Evolutionary conservation across 1,140 invertebrate species (phyloP).

Genomic region (Drosophila orena): DNA sequence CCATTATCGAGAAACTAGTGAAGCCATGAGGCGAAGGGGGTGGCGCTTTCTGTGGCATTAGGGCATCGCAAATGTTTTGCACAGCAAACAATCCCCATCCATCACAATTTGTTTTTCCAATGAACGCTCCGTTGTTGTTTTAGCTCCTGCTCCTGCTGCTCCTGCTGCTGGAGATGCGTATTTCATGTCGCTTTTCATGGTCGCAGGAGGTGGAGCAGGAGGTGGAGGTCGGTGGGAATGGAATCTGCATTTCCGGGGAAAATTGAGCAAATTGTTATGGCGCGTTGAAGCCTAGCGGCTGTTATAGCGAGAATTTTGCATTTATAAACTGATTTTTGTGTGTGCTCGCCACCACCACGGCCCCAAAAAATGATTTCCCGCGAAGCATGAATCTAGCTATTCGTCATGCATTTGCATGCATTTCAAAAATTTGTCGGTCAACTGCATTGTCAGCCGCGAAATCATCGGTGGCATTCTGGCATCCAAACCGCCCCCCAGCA

Average conservation of each 20-base stretch:
- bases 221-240: background rate
- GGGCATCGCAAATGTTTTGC: slow-evolving; percentile 62
- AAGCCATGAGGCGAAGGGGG: background rate
- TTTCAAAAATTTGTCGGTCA: slow-evolving; percentile 62
- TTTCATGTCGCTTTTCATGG: slow-evolving; percentile 40
- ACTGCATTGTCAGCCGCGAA: slow-evolving; percentile 39
- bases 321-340: slow-evolving; percentile 79
- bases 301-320: slow-evolving; percentile 80
- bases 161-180: slow-evolving; percentile 18
- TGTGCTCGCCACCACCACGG: background rate
- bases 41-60: slow-evolving; percentile 21
- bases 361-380: slow-evolving; percentile 20
- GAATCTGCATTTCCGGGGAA: slow-evolving; percentile 30
- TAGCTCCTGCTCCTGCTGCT: slow-evolving; percentile 26
- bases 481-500: background rate
- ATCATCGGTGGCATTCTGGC: slow-evolving; percentile 1
- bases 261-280: slow-evolving; percentile 59
- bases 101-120: slow-evolving; percentile 70
- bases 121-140: slow-evolving; percentile 48
- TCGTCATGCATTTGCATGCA: slow-evolving; percentile 51
- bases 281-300: slow-evolving; percentile 53
- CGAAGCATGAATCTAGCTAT: slow-evolving; percentile 28
- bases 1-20: slow-evolving; percentile 29
- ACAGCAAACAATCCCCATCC: slow-evolving; percentile 74
- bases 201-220: background rate